Evolutionary conservation across 64 coral and sea anemone species (phyloP).

Genomic region (Stichodactyla helianthus): DNA sequence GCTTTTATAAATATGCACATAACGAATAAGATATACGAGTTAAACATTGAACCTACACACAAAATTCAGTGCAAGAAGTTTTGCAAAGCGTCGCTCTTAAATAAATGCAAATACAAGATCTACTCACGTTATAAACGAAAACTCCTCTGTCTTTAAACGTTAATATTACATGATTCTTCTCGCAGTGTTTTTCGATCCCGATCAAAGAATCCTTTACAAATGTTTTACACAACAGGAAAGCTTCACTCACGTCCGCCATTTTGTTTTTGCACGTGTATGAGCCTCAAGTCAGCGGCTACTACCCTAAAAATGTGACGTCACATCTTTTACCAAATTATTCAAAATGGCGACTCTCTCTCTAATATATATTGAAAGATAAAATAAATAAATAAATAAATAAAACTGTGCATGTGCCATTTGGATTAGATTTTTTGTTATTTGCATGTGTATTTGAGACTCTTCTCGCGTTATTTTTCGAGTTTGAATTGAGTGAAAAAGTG

Average conservation of each 20-base stretch:
- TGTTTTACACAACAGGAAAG: conserved; percentile 71
- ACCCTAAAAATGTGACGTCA: background rate
- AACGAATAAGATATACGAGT: no score
- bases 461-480: background rate
- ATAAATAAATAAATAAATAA: background rate
- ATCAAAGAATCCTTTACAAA: conserved; percentile 64
- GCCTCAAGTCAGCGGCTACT: background rate
- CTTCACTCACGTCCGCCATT: conserved; percentile 82
- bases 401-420: background rate
- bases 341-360: conserved; percentile 10
- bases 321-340: background rate
- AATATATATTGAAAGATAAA: background rate
- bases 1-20: no score
- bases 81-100: background rate
- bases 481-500: background rate
- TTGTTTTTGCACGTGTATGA: conserved; percentile 79
- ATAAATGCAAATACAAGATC: background rate
- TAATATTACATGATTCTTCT: conserved; percentile 69
- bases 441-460: background rate
- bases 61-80: no score
- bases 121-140: conserved; percentile 91
- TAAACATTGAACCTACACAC: background rate
- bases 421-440: background rate
- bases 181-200: conserved; percentile 67
- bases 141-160: conserved; percentile 87